phyloP scores from a whole-genome alignment of 2,113 vertebrate genomes.

The Cyanocitta stelleri region DNA sequence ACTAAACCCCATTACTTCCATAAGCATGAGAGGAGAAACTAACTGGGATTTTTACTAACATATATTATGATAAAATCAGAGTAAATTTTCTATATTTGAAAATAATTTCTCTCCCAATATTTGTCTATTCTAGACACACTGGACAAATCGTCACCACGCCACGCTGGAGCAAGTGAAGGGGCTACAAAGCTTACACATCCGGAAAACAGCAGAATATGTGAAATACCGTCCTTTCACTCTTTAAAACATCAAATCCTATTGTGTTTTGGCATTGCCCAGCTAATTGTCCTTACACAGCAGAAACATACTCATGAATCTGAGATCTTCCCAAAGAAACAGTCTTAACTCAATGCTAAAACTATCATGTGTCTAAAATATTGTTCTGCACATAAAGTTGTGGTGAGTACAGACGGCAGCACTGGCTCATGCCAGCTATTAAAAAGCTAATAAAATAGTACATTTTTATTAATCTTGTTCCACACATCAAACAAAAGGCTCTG shows the following conservation, averaged over 20 bases:
- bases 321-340: constrained; percentile 72
- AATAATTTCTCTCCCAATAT: constrained; percentile 53
- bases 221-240: constrained; percentile 81
- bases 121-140: constrained; percentile 54
- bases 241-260: constrained; percentile 86
- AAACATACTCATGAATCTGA: constrained; percentile 79
- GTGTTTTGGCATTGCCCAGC: constrained; percentile 79
- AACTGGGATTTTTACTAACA: neutral
- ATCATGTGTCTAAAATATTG: constrained; percentile 69
- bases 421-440: constrained; percentile 49
- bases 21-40: neutral
- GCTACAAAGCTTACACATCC: constrained; percentile 87
- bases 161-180: constrained; percentile 81
- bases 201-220: constrained; percentile 78
- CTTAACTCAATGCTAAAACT: constrained; percentile 77
- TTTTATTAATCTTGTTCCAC: constrained; percentile 64
- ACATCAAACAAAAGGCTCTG: constrained; percentile 63
- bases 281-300: constrained; percentile 84
- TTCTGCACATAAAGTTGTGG: constrained; percentile 67
- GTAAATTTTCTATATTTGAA: constrained; percentile 46
- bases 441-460: constrained; percentile 54
- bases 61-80: constrained; percentile 19
- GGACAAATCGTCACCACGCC: constrained; percentile 80
- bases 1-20: neutral
- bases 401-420: constrained; percentile 25